Base-by-base conservation (phyloP, 2,888 invertebrate genomes). In the Hedychridium roseum region DNA sequence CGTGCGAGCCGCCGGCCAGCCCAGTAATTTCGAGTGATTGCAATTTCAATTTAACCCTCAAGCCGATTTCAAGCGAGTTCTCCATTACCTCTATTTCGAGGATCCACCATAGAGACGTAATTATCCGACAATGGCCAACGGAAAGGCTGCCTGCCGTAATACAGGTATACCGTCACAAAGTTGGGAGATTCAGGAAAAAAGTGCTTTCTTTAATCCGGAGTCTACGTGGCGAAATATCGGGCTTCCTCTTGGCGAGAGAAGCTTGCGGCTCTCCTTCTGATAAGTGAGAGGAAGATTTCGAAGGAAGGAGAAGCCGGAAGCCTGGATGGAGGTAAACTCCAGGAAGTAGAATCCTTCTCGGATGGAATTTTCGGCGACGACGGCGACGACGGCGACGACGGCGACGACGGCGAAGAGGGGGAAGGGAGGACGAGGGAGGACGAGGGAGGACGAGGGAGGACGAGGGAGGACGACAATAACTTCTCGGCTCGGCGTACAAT, bases 401-500 rank as follows among this genome's bases (percentile, higher is more conserved):
- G n/a, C n/a, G n/a, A n/a, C n/a, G n/a, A n/a, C n/a, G n/a, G n/a
- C n/a, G n/a, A n/a, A n/a, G n/a, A 50, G 50, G 40, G 54, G 32
- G 34, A 50, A 23, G 26, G 60, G 57, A 58, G 73, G 63, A 64
- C 68, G 73, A 65, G 71, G 66, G 66, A n/a, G n/a, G n/a, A 71
- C 68, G 75, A 74, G n/a, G n/a, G 51, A 50, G 40, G 54, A 32
- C 32, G 53, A 23, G 26, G 60, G 57, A 58, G 73, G 63, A 64
- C 68, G 73, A 65, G 71, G 66, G 66, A n/a, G n/a, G n/a, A 71
- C 68, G 75, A 74, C 76, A 76, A 78, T 76, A 78, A 78, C 76
- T 78, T 78, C 71, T 69, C 74, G 71, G 70, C 74, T 75, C 70
- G 68, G 68, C 73, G 74, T 74, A 75, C 78, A 76, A 78, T 78